Percentiles rank a stretch among this genome's conserved stretches.
These are phyloP conservation scores for Sarcophilus harrisii DNA, from an alignment of 2,797 vertebrate species.

Conservation along the genomic window DNA sequence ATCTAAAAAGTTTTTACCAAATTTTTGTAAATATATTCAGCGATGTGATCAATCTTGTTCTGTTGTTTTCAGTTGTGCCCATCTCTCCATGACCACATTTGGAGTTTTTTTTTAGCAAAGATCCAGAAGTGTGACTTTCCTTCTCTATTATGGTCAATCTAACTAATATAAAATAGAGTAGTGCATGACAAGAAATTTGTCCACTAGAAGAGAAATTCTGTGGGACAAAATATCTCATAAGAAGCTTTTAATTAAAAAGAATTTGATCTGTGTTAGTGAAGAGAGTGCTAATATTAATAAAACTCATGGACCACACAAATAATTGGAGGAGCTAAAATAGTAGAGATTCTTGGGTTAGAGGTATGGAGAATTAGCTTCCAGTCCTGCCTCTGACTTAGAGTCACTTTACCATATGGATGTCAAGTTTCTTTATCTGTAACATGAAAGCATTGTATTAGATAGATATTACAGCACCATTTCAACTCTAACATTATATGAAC, in stretches of 20 bases:
- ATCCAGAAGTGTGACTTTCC: not conserved
- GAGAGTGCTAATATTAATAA: not conserved
- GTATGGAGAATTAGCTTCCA: not conserved
- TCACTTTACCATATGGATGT: not conserved
- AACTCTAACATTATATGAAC: not conserved
- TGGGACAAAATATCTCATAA: not conserved
- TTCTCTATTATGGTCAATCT: not conserved
- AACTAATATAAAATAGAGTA: not conserved
- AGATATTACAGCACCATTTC: not conserved
- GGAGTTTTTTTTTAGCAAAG: not conserved
- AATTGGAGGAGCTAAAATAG: not conserved
- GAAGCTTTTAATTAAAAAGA: not conserved
- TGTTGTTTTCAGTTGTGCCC: not conserved
- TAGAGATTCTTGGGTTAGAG: not conserved
- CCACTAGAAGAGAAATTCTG: not conserved
- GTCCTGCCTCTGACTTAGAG: not conserved
- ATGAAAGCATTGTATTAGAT: not conserved
- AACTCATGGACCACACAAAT: not conserved
- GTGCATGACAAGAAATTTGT: not conserved
- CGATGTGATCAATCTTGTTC: not conserved
- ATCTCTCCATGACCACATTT: not conserved
- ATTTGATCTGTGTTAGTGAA: not conserved
- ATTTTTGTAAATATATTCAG: not conserved
- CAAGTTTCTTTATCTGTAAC: not conserved
- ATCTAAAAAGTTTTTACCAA: not conserved